Base-by-base conservation (phyloP, 2,888 invertebrate genomes). In the Heliconius charithonia region DNA sequence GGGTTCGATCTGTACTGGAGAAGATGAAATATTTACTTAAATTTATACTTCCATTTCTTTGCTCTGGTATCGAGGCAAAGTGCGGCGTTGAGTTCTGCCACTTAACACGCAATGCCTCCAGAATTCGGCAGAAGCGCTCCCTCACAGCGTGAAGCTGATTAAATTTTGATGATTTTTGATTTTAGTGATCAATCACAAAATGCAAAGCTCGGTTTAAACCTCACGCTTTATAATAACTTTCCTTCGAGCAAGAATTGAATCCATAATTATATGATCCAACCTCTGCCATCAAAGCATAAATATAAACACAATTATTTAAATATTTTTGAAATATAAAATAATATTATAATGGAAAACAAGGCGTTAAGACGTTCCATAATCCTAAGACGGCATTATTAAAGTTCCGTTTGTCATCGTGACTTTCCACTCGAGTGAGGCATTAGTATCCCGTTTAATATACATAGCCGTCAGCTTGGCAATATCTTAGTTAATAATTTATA, bases 391-490 rank as follows among this genome's bases (percentile, higher is more conserved):
- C 32, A 71, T 81, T 79, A 81, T 79, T 77, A 79, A 77, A 78
- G 67, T 72, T 77, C 56, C 77, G 70, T 76, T 79, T 72, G 62
- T 72, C 82, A 83, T 84, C 90, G 90, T 91, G 90, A 87, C 89
- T 88, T 83, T 81, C 85, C 90, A 88, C 86, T 84, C 80, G 81
- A 79, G 81, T 71, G 51, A 82, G 86, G 89, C 83, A 87, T 90
- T 90, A 90, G 85, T 83, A 80, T 74, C 80, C 83, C 83, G 84
- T 84, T 87, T 86, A 84, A 85, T 86, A 87, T 86, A 74, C 62
- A 41, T 12, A 29, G 63, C 25, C 27, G 27, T 62, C 63, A 27
- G 27, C 74, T 63, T 27, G 37, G 63, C 62, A 62, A 13, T 62
- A 74, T 59, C 41, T 25, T 41, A 41, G 63, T 63, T 27, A 41